Evolutionary conservation across 2,888 invertebrate genomes (phyloP).

Genomic region (Serripes groenlandicus): DNA sequence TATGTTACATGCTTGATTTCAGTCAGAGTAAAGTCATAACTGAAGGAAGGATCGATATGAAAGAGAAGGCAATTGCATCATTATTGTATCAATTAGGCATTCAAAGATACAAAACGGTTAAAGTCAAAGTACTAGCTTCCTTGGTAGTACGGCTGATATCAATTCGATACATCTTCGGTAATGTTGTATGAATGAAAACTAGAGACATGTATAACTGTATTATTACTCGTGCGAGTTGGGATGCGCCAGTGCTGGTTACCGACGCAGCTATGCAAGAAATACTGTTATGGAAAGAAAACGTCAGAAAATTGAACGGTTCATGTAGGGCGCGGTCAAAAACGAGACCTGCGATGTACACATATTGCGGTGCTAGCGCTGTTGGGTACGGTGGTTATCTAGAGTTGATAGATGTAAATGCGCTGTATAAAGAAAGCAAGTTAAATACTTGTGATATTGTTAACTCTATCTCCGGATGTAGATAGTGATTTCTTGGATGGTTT

Average conservation of each 20-base stretch:
- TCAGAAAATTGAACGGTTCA: conserved; percentile 18
- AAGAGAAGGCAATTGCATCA: neutral
- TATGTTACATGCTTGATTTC: neutral
- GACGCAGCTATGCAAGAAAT: conserved; percentile 32
- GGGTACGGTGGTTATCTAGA: conserved; percentile 48
- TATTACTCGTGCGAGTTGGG: conserved; percentile 28
- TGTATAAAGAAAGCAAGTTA: neutral
- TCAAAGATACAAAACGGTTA: neutral
- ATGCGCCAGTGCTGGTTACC: conserved; percentile 21
- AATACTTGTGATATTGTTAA: neutral
- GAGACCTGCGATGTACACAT: neutral
- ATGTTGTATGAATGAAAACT: conserved; percentile 26
- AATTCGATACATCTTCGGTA: conserved; percentile 33
- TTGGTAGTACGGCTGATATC: conserved; percentile 39
- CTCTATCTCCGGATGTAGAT: neutral
- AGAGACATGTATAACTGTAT: conserved; percentile 31
- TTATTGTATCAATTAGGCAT: neutral
- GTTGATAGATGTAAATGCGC: neutral
- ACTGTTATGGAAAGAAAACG: conserved; percentile 39
- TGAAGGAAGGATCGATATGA: neutral
- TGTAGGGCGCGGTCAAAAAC: neutral
- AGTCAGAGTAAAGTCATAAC: neutral
- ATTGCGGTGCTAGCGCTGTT: conserved; percentile 40
- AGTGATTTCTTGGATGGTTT: neutral
- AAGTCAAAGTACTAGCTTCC: conserved; percentile 33